These are phyloP conservation scores for Capricornis sumatraensis DNA, from an alignment of 2,113 vertebrate genomes.

Conservation along the genomic window DNA sequence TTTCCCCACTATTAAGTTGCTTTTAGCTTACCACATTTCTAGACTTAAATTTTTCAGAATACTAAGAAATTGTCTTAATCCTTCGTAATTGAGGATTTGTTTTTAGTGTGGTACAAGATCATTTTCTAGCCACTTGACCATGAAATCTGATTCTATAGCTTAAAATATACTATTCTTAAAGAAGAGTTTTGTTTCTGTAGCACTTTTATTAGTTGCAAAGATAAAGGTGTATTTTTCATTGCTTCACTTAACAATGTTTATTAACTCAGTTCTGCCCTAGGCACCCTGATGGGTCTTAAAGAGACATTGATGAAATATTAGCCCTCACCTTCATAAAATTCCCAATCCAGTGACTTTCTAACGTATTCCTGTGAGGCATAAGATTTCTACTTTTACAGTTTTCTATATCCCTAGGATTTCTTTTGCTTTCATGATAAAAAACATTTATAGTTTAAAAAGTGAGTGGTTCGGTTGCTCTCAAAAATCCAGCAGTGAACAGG, in stretches of 20 bases:
- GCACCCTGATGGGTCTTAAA: neutral
- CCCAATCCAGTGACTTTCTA: neutral
- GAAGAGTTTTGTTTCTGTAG: neutral
- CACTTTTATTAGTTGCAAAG: neutral
- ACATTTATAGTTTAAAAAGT: neutral
- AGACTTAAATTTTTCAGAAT: neutral
- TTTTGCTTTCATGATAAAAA: neutral
- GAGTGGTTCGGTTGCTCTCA: neutral
- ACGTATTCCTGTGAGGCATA: neutral
- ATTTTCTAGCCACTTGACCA: neutral
- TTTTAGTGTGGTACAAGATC: neutral
- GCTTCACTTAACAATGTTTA: constrained; percentile 6
- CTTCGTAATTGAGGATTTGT: neutral
- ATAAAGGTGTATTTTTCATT: neutral
- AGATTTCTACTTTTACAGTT: constrained; percentile 5
- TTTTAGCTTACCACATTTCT: neutral
- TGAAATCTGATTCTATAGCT: neutral
- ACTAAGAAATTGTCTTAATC: neutral
- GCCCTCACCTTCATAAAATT: neutral
- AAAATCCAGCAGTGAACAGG: neutral
- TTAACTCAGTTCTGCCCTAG: neutral
- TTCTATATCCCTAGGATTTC: neutral
- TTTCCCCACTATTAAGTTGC: neutral
- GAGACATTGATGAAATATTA: neutral
- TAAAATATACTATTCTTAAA: neutral